Conservation (phyloP, 1,140 invertebrate genomes). For the Brevipalpus yothersi region DNA sequence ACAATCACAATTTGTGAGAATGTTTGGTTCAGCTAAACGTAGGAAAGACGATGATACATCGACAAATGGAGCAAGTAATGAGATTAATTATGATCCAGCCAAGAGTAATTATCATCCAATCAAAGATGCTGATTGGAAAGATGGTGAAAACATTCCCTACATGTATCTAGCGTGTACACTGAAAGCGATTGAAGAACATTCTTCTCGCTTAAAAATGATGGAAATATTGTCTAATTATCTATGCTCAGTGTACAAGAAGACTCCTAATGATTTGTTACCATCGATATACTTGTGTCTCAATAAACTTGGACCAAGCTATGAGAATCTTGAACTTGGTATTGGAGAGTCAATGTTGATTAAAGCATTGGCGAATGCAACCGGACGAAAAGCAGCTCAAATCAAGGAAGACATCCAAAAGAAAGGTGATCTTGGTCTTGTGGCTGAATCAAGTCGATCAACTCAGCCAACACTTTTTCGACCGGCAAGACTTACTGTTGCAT, state of each 20-base stretch:
- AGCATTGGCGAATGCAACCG: slow-evolving; percentile 76
- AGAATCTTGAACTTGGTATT: slow-evolving; percentile 67
- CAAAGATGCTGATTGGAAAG: slow-evolving; percentile 63
- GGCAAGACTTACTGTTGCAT: slow-evolving; percentile 24
- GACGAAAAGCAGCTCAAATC: slow-evolving; percentile 56
- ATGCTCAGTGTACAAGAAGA: slow-evolving; percentile 63
- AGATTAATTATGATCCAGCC: slow-evolving; percentile 41
- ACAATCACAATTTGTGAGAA: too few relatives aligned
- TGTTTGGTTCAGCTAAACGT: background rate
- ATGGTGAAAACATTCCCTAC: slow-evolving; percentile 60
- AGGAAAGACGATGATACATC: background rate
- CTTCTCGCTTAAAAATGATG: slow-evolving; percentile 65
- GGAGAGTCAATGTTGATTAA: slow-evolving; percentile 84
- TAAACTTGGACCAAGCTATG: slow-evolving; percentile 77
- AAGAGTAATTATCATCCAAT: slow-evolving; percentile 60
- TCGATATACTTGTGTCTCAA: slow-evolving; percentile 89
- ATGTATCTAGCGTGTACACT: slow-evolving; percentile 69
- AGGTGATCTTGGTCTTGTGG: slow-evolving; percentile 80
- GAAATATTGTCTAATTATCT: slow-evolving; percentile 85
- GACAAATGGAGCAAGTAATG: background rate
- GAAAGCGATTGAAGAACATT: slow-evolving; percentile 66
- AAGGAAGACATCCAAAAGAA: slow-evolving; percentile 47
- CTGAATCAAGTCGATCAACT: slow-evolving; percentile 61
- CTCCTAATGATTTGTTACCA: slow-evolving; percentile 59
- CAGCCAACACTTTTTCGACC: slow-evolving; percentile 61